These are phyloP conservation scores for Pongo abelii DNA, from an alignment of 2,113 vertebrate genomes.

Conservation along the genomic window DNA sequence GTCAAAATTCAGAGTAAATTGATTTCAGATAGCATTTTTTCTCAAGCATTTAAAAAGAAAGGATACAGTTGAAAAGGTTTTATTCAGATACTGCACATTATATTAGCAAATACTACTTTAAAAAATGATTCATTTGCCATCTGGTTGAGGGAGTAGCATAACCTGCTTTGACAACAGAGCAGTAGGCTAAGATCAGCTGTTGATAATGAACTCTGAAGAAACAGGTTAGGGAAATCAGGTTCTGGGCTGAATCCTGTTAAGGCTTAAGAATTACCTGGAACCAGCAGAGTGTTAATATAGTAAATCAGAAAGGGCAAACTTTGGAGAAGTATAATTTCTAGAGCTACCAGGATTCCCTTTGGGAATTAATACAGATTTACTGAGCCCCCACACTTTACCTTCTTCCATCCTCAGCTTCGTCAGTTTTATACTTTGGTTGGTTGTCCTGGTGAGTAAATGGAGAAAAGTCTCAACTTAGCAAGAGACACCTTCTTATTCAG, in stretches of 20 bases:
- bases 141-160: not conserved
- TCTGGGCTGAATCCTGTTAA: not conserved
- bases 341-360: not conserved
- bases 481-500: not conserved
- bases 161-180: not conserved
- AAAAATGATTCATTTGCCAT: not conserved
- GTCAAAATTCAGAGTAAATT: conserved; percentile 39
- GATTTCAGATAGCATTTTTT: conserved; percentile 15
- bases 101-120: not conserved
- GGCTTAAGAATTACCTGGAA: not conserved
- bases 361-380: not conserved
- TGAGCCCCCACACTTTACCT: not conserved
- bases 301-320: not conserved
- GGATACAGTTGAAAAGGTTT: not conserved
- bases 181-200: not conserved
- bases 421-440: not conserved
- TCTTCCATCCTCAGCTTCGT: rapidly evolving
- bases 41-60: not conserved
- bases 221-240: not conserved
- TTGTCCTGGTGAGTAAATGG: not conserved
- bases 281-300: not conserved
- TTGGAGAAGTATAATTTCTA: not conserved
- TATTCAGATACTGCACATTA: not conserved
- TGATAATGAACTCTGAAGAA: conserved; percentile 9
- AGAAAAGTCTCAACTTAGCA: not conserved